Conservation (phyloP, 2,797 vertebrate species). For the Zalophus californianus region DNA sequence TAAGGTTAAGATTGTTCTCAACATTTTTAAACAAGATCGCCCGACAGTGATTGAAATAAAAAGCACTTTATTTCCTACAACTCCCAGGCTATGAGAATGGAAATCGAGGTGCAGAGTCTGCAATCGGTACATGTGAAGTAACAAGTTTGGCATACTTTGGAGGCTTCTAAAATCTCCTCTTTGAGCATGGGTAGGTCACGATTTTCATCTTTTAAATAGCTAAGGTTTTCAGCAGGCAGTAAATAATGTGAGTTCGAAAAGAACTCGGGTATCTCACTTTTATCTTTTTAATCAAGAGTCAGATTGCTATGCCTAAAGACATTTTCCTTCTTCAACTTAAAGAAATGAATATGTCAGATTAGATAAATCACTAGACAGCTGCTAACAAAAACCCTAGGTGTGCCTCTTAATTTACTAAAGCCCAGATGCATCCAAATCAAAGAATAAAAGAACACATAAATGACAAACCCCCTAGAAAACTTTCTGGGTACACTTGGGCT, state of each 20-base stretch:
- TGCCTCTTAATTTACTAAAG: conserved; percentile 78
- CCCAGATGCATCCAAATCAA: conserved; percentile 73
- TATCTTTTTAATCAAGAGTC: conserved; percentile 82
- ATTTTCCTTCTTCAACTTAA: conserved; percentile 78
- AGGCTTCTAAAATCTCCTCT: conserved; percentile 32
- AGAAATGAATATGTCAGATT: conserved; percentile 78
- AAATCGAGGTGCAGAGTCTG: background rate
- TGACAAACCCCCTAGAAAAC: conserved; percentile 63
- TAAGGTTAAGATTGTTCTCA: conserved; percentile 77
- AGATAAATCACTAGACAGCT: conserved; percentile 78
- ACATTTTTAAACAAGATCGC: conserved; percentile 78
- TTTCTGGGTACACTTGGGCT: conserved; percentile 60
- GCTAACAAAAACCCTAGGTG: conserved; percentile 80
- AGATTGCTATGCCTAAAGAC: conserved; percentile 77
- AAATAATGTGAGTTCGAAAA: conserved; percentile 74
- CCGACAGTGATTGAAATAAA: conserved; percentile 70
- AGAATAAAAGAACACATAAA: conserved; percentile 68
- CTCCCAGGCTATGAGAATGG: background rate
- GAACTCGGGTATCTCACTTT: conserved; percentile 65
- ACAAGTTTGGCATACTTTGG: conserved; percentile 1
- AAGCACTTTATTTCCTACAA: conserved; percentile 51
- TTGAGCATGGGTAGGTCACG: conserved; percentile 49
- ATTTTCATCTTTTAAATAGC: conserved; percentile 80
- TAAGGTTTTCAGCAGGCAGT: conserved; percentile 67
- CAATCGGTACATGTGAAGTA: background rate